Conservation (phyloP, 2,888 invertebrate species). For the Drosophila tripunctata region DNA sequence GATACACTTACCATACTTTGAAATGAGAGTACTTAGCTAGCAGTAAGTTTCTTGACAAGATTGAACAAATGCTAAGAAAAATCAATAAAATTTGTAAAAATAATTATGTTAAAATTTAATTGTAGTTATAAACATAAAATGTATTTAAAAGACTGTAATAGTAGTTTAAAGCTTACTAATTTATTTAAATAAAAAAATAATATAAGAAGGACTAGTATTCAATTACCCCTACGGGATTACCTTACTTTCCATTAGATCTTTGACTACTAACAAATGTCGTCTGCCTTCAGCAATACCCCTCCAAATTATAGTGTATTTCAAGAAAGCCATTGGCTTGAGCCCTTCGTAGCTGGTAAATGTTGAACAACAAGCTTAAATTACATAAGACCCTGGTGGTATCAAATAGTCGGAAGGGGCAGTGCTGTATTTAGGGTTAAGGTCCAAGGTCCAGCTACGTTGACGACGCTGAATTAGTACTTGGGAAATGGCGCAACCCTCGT, state of each 20-base stretch:
- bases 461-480: constrained; percentile 34
- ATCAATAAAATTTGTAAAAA: no score
- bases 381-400: constrained; percentile 26
- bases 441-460: constrained; percentile 29
- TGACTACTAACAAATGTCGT: no score
- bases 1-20: constrained; percentile 16
- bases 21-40: neutral
- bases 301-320: constrained; percentile 31
- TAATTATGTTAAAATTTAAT: no score
- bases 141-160: no score
- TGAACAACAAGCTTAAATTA: constrained; percentile 69
- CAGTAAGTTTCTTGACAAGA: no score
- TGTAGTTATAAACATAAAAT: no score
- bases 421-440: constrained; percentile 64
- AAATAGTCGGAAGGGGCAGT: constrained; percentile 5
- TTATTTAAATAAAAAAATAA: no score
- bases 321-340: constrained; percentile 43
- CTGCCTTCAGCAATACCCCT: neutral
- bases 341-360: constrained; percentile 54
- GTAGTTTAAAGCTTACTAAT: no score
- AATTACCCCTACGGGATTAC: no score
- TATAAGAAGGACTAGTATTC: no score
- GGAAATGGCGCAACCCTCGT: constrained; percentile 69
- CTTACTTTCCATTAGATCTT: no score
- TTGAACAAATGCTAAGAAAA: no score